Evolutionary conservation across 2,888 invertebrate species (phyloP), one percentile per base, ranked within the genome.

Genomic region (Pheosia gnoma): DNA sequence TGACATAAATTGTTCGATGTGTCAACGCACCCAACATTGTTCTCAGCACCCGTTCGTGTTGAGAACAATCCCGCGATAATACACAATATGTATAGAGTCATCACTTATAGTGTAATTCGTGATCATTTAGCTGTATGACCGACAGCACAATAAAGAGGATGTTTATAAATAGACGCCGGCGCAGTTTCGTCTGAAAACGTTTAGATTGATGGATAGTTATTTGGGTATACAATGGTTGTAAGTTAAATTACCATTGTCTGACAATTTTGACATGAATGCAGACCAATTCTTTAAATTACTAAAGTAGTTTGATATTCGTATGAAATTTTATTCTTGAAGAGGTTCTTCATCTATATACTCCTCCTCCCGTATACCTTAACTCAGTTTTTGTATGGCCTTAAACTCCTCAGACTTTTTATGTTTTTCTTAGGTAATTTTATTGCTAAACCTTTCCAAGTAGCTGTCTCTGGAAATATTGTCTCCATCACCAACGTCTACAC

Each of bases 1-100:
- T 79, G 78, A 80, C 81, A 84, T 80, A 70, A 80, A 84, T 84
- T 76, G 69, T 72, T 61, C 60, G 71, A 76, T 75, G 75, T 80
- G 79, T 82, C 83, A 79, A 80, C 78, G 79, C 75, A 75, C 78
- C 70, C 69, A 63, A 78, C 25, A 25, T 25, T 25, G 25, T 25
- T 25, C 25, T 25, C 25, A 60, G 66, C 62, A 80, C 78, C 67
- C 49, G 61, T 61, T 68, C 25, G 63, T 64, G 62, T 51, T 65
- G 65, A 74, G 57, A 75, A 77, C 74, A 70, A 66, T 66, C 68
- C 65, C 66, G 66, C 55, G 63, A 59, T 51, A 41, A 8, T n/a
- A 39, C 39, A 55, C 57, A 63, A 66, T n/a, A 54, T 55, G 61
- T 25, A 66, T n/a, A 59, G 61, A 65, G 45, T 72, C 65, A 64